phyloP scores from a whole-genome alignment of 2,888 invertebrate species.

The Polyommatus icarus region DNA sequence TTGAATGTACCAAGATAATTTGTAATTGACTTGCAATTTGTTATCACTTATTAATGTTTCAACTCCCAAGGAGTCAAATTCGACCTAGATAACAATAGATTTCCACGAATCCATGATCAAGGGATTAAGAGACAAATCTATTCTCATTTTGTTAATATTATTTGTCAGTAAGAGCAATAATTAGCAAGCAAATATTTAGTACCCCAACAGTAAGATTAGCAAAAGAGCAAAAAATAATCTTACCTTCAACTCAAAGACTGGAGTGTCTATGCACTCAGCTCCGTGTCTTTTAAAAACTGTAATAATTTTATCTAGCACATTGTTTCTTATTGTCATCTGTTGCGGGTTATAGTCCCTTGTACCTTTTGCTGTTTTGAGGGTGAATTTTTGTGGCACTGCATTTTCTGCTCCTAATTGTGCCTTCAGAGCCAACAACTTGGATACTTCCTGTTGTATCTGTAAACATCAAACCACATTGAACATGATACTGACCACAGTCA shows the following conservation, averaged over 20 bases:
- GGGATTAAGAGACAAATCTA: not conserved
- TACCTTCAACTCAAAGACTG: constrained; percentile 97
- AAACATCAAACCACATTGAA: constrained; percentile 43
- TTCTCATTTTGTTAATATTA: not conserved
- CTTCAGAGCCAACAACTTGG: constrained; percentile 90
- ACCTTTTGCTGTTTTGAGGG: constrained; percentile 94
- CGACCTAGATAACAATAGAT: too few species aligned
- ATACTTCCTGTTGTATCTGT: constrained; percentile 92
- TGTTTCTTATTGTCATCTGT: constrained; percentile 95
- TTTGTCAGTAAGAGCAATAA: not conserved
- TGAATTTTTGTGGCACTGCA: constrained; percentile 86
- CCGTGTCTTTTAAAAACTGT: constrained; percentile 97
- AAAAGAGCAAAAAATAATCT: not conserved
- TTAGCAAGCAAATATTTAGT: not conserved
- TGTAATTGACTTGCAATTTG: not conserved
- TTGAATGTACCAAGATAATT: not conserved
- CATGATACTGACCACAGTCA: not conserved
- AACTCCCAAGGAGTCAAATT: too few species aligned
- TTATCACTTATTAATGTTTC: not conserved
- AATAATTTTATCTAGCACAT: constrained; percentile 92
- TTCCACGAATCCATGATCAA: too few species aligned
- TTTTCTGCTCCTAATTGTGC: constrained; percentile 83
- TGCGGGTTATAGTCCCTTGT: constrained; percentile 97
- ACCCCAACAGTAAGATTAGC: not conserved
- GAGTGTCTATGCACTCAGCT: constrained; percentile 98